Evolutionary conservation across 2,888 invertebrate genomes (phyloP).

Genomic region (Phortica magna): DNA sequence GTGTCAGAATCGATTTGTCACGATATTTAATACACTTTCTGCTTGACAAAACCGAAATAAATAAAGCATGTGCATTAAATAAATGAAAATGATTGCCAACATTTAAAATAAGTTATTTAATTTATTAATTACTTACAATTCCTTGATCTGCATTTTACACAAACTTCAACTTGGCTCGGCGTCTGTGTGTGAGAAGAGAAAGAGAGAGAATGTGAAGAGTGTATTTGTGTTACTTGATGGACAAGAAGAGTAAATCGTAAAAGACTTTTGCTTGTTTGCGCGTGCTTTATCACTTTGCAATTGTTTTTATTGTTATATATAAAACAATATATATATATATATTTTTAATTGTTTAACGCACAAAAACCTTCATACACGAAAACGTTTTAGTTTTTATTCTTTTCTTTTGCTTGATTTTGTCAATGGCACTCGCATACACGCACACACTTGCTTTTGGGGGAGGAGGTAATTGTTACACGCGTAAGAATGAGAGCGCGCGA

Average conservation of each 20-base stretch:
- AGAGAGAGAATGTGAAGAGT: conserved; percentile 14
- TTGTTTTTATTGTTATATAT: conserved; percentile 13
- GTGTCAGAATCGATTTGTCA: conserved; percentile 9
- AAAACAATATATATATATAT: conserved; percentile 1
- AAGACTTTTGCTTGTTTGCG: conserved; percentile 34
- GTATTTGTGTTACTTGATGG: not conserved
- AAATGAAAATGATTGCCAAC: not conserved
- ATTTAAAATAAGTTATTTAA: not conserved
- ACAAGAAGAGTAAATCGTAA: conserved; percentile 46
- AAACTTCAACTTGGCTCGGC: conserved; percentile 42
- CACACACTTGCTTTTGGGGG: not conserved
- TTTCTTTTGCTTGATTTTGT: conserved; percentile 11
- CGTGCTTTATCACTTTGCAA: conserved; percentile 26
- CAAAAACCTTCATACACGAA: conserved; percentile 58
- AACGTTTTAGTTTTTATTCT: not conserved
- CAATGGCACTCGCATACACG: not conserved
- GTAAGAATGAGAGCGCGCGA: not conserved
- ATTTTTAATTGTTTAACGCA: conserved; percentile 28
- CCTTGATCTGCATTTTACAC: conserved; percentile 73
- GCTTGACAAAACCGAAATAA: not conserved
- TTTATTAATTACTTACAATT: conserved; percentile 66
- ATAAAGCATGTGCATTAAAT: not conserved
- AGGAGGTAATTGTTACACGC: not conserved
- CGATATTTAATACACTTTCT: not conserved
- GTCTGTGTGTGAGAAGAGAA: conserved; percentile 22